These are phyloP conservation scores for Erythrolamprus reginae DNA, from an alignment of 2,113 vertebrate species.

Conservation along the genomic window DNA sequence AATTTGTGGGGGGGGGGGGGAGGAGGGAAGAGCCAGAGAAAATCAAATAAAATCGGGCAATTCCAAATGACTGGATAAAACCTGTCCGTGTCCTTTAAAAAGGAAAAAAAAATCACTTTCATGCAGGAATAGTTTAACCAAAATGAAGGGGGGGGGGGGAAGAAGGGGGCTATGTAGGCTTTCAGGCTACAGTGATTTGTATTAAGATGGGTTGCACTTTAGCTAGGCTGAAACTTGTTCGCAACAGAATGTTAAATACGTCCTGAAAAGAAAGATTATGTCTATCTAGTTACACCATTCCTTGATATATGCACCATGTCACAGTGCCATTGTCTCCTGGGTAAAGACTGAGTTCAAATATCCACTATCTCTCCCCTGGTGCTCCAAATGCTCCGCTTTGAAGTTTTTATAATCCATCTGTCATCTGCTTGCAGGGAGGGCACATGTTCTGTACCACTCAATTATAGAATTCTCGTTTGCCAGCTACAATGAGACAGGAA, in stretches of 20 bases:
- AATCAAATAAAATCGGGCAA: not conserved
- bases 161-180: conserved; percentile 56
- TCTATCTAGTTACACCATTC: conserved; percentile 92
- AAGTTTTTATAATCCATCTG: conserved; percentile 99
- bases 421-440: conserved; percentile 98
- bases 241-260: conserved; percentile 94
- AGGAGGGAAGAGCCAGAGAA: not conserved
- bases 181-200: conserved; percentile 66
- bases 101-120: conserved; percentile 51
- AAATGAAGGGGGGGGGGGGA: conserved; percentile 54
- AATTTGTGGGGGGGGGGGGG: no score
- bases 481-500: conserved; percentile 89
- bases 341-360: conserved; percentile 99
- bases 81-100: conserved; percentile 55
- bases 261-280: conserved; percentile 89
- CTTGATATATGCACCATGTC: conserved; percentile 98
- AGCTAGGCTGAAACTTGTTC: conserved; percentile 85
- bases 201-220: conserved; percentile 73
- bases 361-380: conserved; percentile 97
- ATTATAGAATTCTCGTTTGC: conserved; percentile 94
- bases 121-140: conserved; percentile 59
- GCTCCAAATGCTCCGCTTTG: conserved; percentile 95
- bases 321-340: conserved; percentile 98
- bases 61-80: conserved; percentile 19
- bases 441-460: conserved; percentile 96